Evolutionary conservation across 2,797 vertebrate genomes (phyloP).

Genomic region (Anas bernieri): DNA sequence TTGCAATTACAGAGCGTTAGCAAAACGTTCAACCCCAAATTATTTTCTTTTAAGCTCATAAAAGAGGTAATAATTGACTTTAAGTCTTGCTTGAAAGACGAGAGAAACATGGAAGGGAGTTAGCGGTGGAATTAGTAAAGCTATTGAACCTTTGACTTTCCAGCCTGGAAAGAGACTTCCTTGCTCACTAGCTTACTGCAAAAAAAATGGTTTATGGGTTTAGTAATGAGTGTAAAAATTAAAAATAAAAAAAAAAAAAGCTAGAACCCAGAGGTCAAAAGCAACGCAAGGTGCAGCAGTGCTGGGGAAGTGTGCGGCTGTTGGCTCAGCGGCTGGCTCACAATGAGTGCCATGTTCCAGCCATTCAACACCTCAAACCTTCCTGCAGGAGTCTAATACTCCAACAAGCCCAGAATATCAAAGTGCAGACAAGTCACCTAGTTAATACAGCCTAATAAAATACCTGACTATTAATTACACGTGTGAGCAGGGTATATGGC

Average conservation of each 20-base stretch:
- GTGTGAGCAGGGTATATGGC: background rate
- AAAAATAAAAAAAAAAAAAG: background rate
- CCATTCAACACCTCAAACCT: background rate
- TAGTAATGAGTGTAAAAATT: background rate
- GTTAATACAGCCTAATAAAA: slow-evolving; percentile 48
- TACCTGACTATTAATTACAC: slow-evolving; percentile 36
- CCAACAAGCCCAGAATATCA: slow-evolving; percentile 2
- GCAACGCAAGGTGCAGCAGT: background rate
- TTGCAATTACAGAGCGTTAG: background rate
- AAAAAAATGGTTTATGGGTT: slow-evolving; percentile 37
- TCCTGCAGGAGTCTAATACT: background rate
- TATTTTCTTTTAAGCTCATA: background rate
- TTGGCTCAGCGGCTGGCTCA: background rate
- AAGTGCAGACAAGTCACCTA: slow-evolving; percentile 53
- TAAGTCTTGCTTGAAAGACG: background rate
- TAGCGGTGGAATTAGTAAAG: background rate
- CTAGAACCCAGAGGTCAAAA: background rate
- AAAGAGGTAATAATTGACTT: background rate
- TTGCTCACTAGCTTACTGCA: slow-evolving; percentile 46
- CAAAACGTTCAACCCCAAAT: background rate
- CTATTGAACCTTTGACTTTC: background rate
- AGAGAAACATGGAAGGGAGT: background rate
- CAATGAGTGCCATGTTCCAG: background rate
- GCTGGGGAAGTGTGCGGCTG: background rate
- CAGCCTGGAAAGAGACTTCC: slow-evolving; percentile 46